A percentile compares a stretch with the other conserved stretches of the same genome.
Conservation (phyloP, 2,797 vertebrate genomes). For the Liparis tanakae region DNA sequence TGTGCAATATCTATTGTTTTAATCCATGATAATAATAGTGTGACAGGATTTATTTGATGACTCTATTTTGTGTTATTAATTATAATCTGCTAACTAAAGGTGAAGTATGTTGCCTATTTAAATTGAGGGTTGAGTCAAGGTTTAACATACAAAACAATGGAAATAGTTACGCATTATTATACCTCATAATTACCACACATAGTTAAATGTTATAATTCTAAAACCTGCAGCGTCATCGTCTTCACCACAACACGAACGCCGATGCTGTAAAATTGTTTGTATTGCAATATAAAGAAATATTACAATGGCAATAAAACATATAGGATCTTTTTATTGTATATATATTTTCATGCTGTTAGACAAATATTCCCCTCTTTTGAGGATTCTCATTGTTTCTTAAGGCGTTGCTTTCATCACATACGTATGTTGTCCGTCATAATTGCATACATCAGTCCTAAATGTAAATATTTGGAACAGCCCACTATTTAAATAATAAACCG, state of each 20-base stretch:
- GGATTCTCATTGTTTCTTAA: background rate
- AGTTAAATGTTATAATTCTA: background rate
- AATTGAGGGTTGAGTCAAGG: background rate
- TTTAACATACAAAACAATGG: background rate
- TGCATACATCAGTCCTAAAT: background rate
- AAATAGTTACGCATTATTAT: background rate
- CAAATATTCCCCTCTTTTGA: background rate
- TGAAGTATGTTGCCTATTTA: background rate
- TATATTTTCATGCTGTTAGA: background rate
- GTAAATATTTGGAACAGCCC: background rate
- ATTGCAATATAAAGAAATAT: conserved; percentile 42
- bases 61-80: background rate
- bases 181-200: too few relatives aligned
- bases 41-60: background rate
- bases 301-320: conserved; percentile 9
- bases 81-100: background rate
- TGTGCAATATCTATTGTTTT: background rate
- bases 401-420: background rate
- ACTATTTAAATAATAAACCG: background rate
- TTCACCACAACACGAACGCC: background rate
- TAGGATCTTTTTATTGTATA: background rate
- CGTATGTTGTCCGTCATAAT: too few relatives aligned
- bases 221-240: conserved; percentile 19
- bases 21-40: background rate
- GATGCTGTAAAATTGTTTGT: conserved; percentile 46